Base-by-base conservation (phyloP, 1,140 invertebrate species). In the Carcinoscorpius rotundicauda region DNA sequence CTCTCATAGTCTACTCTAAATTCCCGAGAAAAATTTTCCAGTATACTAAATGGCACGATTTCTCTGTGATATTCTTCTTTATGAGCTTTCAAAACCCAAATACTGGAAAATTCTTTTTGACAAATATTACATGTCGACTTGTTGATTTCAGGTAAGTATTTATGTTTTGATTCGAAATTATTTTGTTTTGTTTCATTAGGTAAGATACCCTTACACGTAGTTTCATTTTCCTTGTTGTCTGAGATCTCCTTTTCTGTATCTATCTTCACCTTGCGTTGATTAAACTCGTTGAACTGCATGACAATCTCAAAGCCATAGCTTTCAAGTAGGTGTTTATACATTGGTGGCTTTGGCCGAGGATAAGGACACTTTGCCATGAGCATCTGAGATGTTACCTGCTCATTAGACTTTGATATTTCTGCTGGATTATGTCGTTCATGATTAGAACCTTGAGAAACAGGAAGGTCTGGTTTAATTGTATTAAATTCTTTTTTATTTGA, bases 251-350 rank as follows among this genome's bases (percentile, higher is more conserved):
- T 65, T 10, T 73, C 71, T 49, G 52, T 52, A n/a, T 70, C 70
- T 49, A 70, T 71, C 58, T 69, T 71, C 48, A 66, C 70, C 52
- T 58, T 53, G 72, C 85, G 82, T 74, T 91, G 88, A 73, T 91
- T 87, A 73, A 89, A 89, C 75, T 95, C 92, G 78, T 94, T 94
- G 76, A 93, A 95, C 77, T 96, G 93, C 90, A 95, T 94, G 4
- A 96, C 92, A 68, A 96, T 83, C 75, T 96, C 93, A 78, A 95
- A 94, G 4, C 93, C 93, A 77, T 92, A 94, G 70, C 89, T 93
- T 77, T 95, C 91, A 50, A 96, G 76, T 29, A 96, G 78, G 78
- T 91, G 89, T 75, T 92, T 91, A 77, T 93, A 91, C n/a, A 73
- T 68, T 50, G 70, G 64, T 55, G 72, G 72, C 61, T 72, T 71